Percentiles rank a stretch among this genome's conserved stretches.
These are phyloP conservation scores for Baronia brevicornis DNA, from an alignment of 2,888 invertebrate genomes.

Conservation along the genomic window DNA sequence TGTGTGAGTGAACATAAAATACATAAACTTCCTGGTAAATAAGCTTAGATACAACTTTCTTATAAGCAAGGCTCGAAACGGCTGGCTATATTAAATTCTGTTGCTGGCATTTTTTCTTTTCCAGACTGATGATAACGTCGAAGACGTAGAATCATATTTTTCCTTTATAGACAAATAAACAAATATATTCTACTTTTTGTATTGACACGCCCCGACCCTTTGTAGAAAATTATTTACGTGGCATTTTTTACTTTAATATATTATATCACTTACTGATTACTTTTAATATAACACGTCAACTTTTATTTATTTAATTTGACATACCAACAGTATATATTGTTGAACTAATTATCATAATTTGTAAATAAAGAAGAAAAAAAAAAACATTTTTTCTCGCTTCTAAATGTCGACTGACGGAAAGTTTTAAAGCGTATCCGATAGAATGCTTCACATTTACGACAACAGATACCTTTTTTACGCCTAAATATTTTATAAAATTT, in stretches of 20 bases:
- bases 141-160: conserved; percentile 58
- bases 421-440: too few relatives aligned
- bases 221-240: conserved; percentile 42
- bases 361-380: too few relatives aligned
- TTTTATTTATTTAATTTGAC: too few relatives aligned
- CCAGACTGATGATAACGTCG: conserved; percentile 46
- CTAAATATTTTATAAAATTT: too few relatives aligned
- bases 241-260: conserved; percentile 27
- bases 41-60: conserved; percentile 65
- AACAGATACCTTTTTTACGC: too few relatives aligned
- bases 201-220: conserved; percentile 33
- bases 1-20: conserved; percentile 52
- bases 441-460: too few relatives aligned
- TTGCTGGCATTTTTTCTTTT: conserved; percentile 49
- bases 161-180: conserved; percentile 39
- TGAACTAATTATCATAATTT: too few relatives aligned
- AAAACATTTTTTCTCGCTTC: too few relatives aligned
- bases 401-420: too few relatives aligned
- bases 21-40: conserved; percentile 72
- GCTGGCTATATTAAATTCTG: conserved; percentile 71
- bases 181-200: conserved; percentile 45
- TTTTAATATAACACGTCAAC: too few relatives aligned
- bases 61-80: conserved; percentile 50
- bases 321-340: too few relatives aligned
- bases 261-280: too few relatives aligned